Evolutionary conservation across 2,113 vertebrate genomes (phyloP).

Genomic region (Pseudorhombus dupliciocellatus): DNA sequence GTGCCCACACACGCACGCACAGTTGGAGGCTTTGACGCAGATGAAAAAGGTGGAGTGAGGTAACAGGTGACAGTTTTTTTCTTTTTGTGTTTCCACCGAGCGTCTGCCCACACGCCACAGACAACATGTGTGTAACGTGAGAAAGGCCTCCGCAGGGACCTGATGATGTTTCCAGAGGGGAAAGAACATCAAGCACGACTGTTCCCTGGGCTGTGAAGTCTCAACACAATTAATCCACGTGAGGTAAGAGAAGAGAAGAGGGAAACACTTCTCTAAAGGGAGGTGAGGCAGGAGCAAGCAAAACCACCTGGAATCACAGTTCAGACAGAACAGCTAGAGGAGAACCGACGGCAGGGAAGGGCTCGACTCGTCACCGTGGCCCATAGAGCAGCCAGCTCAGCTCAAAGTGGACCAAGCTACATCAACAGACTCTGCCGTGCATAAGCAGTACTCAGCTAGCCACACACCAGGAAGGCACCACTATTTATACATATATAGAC

Average conservation of each 20-base stretch:
- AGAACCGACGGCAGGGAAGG: background rate
- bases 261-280: slow-evolving; percentile 7
- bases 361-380: background rate
- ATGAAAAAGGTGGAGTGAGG: slow-evolving; percentile 9
- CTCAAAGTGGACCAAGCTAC: slow-evolving; percentile 10
- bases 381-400: slow-evolving; percentile 16
- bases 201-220: slow-evolving; percentile 1
- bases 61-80: slow-evolving; percentile 51
- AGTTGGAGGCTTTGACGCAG: background rate
- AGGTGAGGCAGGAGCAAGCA: background rate
- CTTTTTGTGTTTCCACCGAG: slow-evolving; percentile 3
- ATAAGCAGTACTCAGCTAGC: slow-evolving; percentile 26
- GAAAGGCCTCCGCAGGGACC: background rate
- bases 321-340: slow-evolving; percentile 25
- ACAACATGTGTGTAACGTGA: background rate
- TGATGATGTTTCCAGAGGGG: slow-evolving; percentile 5
- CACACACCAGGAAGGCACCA: slow-evolving; percentile 55
- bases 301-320: background rate
- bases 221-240: slow-evolving; percentile 35
- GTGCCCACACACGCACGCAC: slow-evolving; percentile 27
- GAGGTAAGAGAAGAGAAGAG: slow-evolving; percentile 8
- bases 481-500: slow-evolving; percentile 63
- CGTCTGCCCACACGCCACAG: background rate
- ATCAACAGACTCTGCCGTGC: slow-evolving; percentile 43
- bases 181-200: background rate